phyloP scores from a whole-genome alignment of 1,140 invertebrate genomes.

The Drosophila arawakana region DNA sequence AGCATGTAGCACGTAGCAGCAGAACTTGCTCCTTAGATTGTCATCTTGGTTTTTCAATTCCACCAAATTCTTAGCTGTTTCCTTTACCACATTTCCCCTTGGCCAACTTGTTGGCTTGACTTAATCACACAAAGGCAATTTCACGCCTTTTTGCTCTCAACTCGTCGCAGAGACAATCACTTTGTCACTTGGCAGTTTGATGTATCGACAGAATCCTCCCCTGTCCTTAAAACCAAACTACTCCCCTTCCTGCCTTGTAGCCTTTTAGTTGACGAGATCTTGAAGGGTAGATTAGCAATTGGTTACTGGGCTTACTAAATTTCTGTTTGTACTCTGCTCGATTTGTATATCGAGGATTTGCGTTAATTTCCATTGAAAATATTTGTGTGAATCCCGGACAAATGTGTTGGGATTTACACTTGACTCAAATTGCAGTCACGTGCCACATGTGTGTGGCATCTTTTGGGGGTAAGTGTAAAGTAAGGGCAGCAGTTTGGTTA shows the following conservation, averaged over 20 bases:
- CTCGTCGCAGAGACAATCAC: slow-evolving; percentile 56
- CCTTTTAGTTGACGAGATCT: slow-evolving; percentile 54
- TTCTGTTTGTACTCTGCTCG: slow-evolving; percentile 56
- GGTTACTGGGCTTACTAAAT: slow-evolving; percentile 54
- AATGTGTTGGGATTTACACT: slow-evolving; percentile 68
- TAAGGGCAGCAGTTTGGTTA: slow-evolving; percentile 8
- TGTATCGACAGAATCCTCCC: slow-evolving; percentile 71
- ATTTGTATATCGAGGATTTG: slow-evolving; percentile 76
- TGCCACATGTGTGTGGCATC: slow-evolving; percentile 59
- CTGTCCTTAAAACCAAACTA: slow-evolving; percentile 1
- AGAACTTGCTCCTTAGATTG: slow-evolving; percentile 55
- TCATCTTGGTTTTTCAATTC: slow-evolving; percentile 73
- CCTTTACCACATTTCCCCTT: slow-evolving; percentile 35
- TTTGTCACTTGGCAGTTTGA: slow-evolving; percentile 79
- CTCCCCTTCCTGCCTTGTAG: slow-evolving; percentile 32
- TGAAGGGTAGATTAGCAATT: slow-evolving; percentile 70
- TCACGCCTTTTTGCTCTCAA: slow-evolving; percentile 74
- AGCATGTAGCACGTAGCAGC: slow-evolving; percentile 62
- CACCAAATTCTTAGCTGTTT: slow-evolving; percentile 12
- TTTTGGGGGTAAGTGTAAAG: not conserved
- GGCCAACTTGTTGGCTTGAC: slow-evolving; percentile 48
- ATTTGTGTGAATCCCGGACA: slow-evolving; percentile 24
- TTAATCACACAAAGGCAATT: slow-evolving; percentile 83
- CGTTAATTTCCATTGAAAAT: slow-evolving; percentile 70
- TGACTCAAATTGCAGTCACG: slow-evolving; percentile 66